Evolutionary conservation across 2,888 invertebrate species (phyloP), one percentile per base, ranked within the genome.

Genomic region (Rhaphigaster nebulosa): DNA sequence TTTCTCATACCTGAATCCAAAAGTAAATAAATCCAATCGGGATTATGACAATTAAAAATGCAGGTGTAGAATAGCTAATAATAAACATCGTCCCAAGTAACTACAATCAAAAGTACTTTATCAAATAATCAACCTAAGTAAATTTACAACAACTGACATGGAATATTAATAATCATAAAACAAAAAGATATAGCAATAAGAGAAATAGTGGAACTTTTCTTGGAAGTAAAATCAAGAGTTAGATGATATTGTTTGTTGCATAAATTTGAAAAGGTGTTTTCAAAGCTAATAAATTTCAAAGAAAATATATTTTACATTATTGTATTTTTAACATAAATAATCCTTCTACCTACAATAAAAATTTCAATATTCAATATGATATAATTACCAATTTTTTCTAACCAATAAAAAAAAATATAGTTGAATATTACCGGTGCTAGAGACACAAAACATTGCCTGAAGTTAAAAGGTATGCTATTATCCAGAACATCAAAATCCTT

Each of bases 41-140:
- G 92, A 98, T 91, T 92, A 98, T 96, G 91, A 98, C 96, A 89
- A 95, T 95, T 93, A 97, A 93, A 94, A 98, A 98, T 93, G 96
- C 95, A 8, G 97, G 97, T 89, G 98, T 98, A 92, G 98, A 97
- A 93, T 95, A 95, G 94, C 97, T 97, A 94, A 98, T 98, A 92
- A 98, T 97, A 94, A 97, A 96, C 92, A 98, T 94, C 45, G 97
- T 98, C 90, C 97, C 97, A 93, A 98, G 94, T 87, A 98, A 98
- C 96, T 97, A 94, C 93, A 95, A 95, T 20, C 18, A 34, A 76
- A 76, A 76, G 3, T 3, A 60, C 34, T 4, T 10, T 5, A 65
- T 65, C 29, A 65, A 8, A 52, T 18, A 15, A 45, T 45, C 10
- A 45, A 45, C 45, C 45, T 4, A 45, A 6, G 45, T 45, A 6